Evolutionary conservation across 2,113 vertebrate species (phyloP), one percentile per base, ranked within the genome.

Genomic region (Otocyon megalotis): DNA sequence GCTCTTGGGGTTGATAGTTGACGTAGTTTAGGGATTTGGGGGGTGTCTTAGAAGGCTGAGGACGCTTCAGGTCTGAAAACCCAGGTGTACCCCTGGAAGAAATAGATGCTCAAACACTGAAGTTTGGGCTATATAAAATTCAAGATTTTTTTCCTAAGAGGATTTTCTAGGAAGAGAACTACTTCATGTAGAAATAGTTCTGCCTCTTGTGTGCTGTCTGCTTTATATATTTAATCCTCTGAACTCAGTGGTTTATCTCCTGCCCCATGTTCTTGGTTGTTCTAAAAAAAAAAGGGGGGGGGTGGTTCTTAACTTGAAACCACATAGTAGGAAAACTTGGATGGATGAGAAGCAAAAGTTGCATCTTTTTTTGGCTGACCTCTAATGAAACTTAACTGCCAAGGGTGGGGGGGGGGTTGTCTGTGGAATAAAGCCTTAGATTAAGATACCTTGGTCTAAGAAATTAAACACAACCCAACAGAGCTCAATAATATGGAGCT

Each of bases 141-240:
- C 19, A 32, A 74, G 12, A 5, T n/a, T 22, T 87, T 87, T 95
- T 88, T 32, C 30, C 35, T 72, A 30, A 71, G 84, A 92, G n/a
- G 65, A 93, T 50, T 94, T 90, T 92, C 72, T 63, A 91, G 95
- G 89, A 80, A 93, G 81, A 17, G 74, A 77, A 35, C 14, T 24
- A 74, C 13, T 83, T 22, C 65, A 12, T 22, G 16, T 50, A 72
- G 58, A 88, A 43, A 43, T 43, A 43, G 43, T 43, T 43, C n/a
- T 4, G 6, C 22, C 17, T 79, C 4, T 22, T 56, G 0, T n/a
- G 50, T 37, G 65, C 2, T 37, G 32, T 53, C 72, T 92, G 84
- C 28, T 96, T 81, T 74, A 63, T 32, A 9, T 76, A 26, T 91
- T 83, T 84, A 92, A 67, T 88, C 76, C 48, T 89, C 30, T 85